A percentile compares a stretch with the other conserved stretches of the same genome.
Conservation (phyloP, 92 coral and sea anemone genomes). For the Actinostola sp. region DNA sequence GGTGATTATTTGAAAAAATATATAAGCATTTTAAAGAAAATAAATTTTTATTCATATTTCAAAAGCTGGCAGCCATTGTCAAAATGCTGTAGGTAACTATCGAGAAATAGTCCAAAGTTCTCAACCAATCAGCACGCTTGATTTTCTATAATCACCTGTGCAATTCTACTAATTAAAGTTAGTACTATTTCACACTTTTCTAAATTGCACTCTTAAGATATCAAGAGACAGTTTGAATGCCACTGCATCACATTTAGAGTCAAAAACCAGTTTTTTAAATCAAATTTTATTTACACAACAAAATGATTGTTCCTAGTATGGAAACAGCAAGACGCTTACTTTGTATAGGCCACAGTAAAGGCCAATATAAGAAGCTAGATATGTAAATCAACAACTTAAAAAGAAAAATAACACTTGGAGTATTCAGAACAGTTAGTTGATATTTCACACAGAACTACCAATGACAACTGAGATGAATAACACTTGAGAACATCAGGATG, state of each 20-base stretch:
- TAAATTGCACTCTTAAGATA: too few species aligned
- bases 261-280: slow-evolving; percentile 18
- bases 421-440: slow-evolving; percentile 16
- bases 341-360: slow-evolving; percentile 2
- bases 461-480: slow-evolving; percentile 42
- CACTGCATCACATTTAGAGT: neutral
- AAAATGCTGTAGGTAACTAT: too few species aligned
- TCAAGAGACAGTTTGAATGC: too few species aligned
- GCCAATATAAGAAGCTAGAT: neutral
- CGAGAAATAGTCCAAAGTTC: too few species aligned
- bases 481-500: slow-evolving; percentile 23
- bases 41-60: too few species aligned
- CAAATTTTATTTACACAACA: slow-evolving; percentile 39
- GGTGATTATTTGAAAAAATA: too few species aligned
- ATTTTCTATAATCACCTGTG: too few species aligned
- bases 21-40: too few species aligned
- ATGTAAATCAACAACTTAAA: neutral
- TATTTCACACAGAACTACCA: slow-evolving; percentile 49
- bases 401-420: slow-evolving; percentile 30
- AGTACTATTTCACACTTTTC: too few species aligned
- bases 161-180: too few species aligned
- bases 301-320: neutral
- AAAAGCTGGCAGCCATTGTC: too few species aligned
- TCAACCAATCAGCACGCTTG: too few species aligned
- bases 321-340: slow-evolving; percentile 17